phyloP scores from a whole-genome alignment of 1,140 invertebrate species.

The Hestina assimilis region DNA sequence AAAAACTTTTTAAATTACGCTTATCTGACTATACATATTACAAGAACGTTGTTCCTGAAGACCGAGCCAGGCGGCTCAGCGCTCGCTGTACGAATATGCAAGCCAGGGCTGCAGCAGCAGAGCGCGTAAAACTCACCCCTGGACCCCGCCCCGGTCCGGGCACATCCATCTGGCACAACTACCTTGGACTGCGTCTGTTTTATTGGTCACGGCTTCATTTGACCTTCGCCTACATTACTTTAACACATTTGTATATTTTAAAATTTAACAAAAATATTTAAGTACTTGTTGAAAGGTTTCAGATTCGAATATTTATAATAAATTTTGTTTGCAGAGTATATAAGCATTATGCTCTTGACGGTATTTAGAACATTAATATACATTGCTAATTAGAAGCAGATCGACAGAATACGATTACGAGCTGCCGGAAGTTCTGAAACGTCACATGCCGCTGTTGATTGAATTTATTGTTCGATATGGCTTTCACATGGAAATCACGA shows the following conservation, averaged over 20 bases:
- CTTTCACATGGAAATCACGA: conserved; percentile 17
- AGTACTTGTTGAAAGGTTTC: too few relatives aligned
- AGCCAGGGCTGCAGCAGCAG: not conserved
- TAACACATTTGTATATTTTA: too few relatives aligned
- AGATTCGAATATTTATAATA: too few relatives aligned
- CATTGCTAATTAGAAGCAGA: not conserved
- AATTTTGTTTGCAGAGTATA: too few relatives aligned
- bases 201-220: conserved; percentile 10
- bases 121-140: conserved; percentile 7
- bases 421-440: conserved; percentile 1
- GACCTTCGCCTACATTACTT: conserved; percentile 1
- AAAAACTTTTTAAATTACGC: not conserved
- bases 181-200: conserved; percentile 8
- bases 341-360: not conserved
- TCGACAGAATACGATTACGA: not conserved
- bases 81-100: conserved; percentile 9
- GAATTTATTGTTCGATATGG: conserved; percentile 20
- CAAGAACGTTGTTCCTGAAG: too few relatives aligned
- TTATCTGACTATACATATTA: not conserved
- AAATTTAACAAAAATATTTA: too few relatives aligned
- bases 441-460: conserved; percentile 17
- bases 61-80: not conserved
- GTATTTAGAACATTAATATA: not conserved
- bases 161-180: not conserved
- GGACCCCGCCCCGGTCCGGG: not conserved